Base-by-base conservation (phyloP, 2,797 vertebrate genomes). In the Silurus lanzhouensis region DNA sequence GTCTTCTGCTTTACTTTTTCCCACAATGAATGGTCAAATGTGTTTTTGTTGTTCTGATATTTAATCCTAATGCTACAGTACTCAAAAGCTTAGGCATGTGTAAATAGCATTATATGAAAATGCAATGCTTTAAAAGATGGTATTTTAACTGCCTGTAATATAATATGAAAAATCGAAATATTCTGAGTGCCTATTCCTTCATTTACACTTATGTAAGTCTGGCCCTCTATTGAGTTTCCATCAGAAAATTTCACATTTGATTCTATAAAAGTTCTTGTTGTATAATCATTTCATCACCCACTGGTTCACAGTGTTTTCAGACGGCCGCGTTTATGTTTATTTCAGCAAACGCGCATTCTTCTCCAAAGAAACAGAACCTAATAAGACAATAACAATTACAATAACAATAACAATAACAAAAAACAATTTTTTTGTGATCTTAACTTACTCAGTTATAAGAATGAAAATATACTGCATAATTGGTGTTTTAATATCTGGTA, bases 171-270 rank as follows among this genome's bases (percentile, higher is more conserved):
- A 67, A 46, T 22, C 19, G 3, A 1, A 7, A 46, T 46, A 14
- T 46, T 74, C 71, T 74, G 38, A n/a, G 14, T 52, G 46, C 22
- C 22, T 44, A 70, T 70, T 70, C 2, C 6, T 72, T 6, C 46
- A 52, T 74, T 46, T 72, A 46, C 44, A 48, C 70, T 72, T 48
- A 72, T 7, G 46, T 52, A 52, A 52, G 22, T 52, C 46, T 52
- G 44, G 5, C 46, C 46, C 38, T 22, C 46, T 52, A 14, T 6
- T 74, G 71, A 6, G 22, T 48, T 46, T 52, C 20, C 22, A 74
- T 74, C 70, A 22, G 4, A 72, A 72, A 72, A 38, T 72, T 72
- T 52, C 46, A 72, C 70, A 52, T n/a, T 48, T 38, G 70, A 72
- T 48, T 72, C 44, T 2, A 72, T 48, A 72, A 46, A 72, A 71